Evolutionary conservation across 2,888 invertebrate species (phyloP).

Genomic region (Alviniconcha strummeri): DNA sequence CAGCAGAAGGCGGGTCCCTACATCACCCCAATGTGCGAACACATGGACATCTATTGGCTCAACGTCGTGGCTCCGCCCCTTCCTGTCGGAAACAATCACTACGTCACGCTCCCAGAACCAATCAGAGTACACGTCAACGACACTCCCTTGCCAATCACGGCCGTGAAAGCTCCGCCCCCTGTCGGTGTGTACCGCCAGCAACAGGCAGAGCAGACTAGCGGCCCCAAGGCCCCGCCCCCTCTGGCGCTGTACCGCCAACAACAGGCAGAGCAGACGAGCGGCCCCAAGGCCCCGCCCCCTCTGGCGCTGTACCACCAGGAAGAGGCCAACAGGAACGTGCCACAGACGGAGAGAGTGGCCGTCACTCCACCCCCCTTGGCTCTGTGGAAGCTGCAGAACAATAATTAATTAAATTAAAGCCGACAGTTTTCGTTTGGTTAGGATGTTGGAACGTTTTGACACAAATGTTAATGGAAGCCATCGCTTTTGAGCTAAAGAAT

Average conservation of each 20-base stretch:
- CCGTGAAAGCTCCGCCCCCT: constrained; percentile 12
- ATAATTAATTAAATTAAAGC: too few relatives aligned
- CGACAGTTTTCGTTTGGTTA: too few relatives aligned
- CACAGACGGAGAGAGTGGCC: neutral
- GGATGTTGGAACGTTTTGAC: too few relatives aligned
- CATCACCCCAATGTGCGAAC: neutral
- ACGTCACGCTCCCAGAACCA: neutral
- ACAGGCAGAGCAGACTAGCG: neutral
- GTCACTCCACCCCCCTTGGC: neutral
- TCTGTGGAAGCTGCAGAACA: neutral
- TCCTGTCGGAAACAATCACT: neutral
- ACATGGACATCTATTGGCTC: constrained; percentile 6
- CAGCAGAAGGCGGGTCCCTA: neutral
- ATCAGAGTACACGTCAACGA: neutral
- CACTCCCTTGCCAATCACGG: neutral
- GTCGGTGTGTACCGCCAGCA: neutral
- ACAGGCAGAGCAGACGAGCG: neutral
- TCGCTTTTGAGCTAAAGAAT: too few relatives aligned
- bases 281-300: neutral
- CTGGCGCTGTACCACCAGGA: neutral
- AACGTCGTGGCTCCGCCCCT: neutral
- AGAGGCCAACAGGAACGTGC: neutral
- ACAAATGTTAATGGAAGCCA: too few relatives aligned
- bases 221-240: constrained; percentile 2
- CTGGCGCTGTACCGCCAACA: neutral